Percentiles rank a stretch among this genome's conserved stretches.
These are phyloP conservation scores for Stenoptilia bipunctidactyla DNA, from an alignment of 2,888 invertebrate species.

Conservation along the genomic window DNA sequence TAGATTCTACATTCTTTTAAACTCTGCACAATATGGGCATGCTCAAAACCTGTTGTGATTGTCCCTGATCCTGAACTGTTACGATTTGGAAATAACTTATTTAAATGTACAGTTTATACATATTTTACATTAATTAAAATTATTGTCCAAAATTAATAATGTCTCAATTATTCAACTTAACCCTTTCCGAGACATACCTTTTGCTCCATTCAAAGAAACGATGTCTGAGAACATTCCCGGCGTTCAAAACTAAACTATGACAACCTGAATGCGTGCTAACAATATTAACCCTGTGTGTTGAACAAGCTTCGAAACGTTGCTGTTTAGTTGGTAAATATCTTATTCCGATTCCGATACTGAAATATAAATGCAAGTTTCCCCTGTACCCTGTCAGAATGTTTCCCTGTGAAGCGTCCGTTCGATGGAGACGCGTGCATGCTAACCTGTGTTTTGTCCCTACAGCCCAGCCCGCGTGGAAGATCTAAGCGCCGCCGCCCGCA, in stretches of 20 bases:
- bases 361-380: conserved; percentile 31
- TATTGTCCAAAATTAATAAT: conserved; percentile 42
- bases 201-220: not conserved
- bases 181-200: not conserved
- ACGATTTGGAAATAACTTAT: conserved; percentile 46
- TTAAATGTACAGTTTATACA: conserved; percentile 59
- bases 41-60: conserved; percentile 47
- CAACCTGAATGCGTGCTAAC: conserved; percentile 41
- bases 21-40: conserved; percentile 35
- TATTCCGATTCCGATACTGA: conserved; percentile 2
- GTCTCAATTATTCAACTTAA: conserved; percentile 30
- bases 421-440: conserved; percentile 43
- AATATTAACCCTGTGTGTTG: conserved; percentile 32
- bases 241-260: conserved; percentile 17
- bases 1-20: not conserved
- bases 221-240: conserved; percentile 13
- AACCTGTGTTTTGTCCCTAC: conserved; percentile 61
- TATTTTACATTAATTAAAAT: conserved; percentile 57
- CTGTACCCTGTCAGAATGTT: conserved; percentile 4
- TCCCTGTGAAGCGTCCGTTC: conserved; percentile 1
- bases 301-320: conserved; percentile 39
- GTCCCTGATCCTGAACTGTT: conserved; percentile 36
- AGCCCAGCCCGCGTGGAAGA: conserved; percentile 63
- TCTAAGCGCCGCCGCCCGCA: conserved; percentile 61
- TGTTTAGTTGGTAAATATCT: conserved; percentile 21